These are phyloP conservation scores for Synodontis membranacea DNA, from an alignment of 2,113 vertebrate species.

Conservation along the genomic window DNA sequence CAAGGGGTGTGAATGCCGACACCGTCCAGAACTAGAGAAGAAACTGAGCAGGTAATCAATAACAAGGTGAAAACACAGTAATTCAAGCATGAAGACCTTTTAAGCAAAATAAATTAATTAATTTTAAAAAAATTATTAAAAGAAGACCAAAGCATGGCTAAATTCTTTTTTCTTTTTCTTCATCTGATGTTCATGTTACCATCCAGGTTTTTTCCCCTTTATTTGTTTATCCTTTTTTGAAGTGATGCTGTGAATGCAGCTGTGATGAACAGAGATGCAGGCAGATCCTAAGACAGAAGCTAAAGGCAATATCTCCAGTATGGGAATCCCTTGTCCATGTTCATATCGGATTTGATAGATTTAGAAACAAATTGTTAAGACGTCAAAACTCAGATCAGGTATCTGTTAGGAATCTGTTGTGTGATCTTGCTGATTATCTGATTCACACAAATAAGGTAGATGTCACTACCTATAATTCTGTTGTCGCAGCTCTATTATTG, in stretches of 20 bases:
- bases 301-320: neutral
- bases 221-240: neutral
- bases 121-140: too few relatives aligned
- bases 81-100: neutral
- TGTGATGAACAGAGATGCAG: neutral
- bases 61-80: neutral
- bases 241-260: neutral
- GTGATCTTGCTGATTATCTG: conserved; percentile 5
- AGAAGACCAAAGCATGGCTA: neutral
- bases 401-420: conserved; percentile 1
- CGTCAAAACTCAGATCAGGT: neutral
- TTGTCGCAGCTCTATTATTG: neutral
- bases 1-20: neutral
- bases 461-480: neutral
- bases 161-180: neutral
- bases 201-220: neutral
- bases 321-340: neutral
- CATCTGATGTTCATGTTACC: neutral
- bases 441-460: conserved; percentile 4
- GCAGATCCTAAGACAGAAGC: neutral
- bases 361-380: neutral
- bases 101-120: too few relatives aligned
- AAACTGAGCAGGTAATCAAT: neutral
- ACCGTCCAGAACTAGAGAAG: neutral
- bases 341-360: neutral